A percentile compares a stretch with the other conserved stretches of the same genome.
Evolutionary conservation across 2,888 invertebrate genomes (phyloP).

Genomic region (Cenopis cana): DNA sequence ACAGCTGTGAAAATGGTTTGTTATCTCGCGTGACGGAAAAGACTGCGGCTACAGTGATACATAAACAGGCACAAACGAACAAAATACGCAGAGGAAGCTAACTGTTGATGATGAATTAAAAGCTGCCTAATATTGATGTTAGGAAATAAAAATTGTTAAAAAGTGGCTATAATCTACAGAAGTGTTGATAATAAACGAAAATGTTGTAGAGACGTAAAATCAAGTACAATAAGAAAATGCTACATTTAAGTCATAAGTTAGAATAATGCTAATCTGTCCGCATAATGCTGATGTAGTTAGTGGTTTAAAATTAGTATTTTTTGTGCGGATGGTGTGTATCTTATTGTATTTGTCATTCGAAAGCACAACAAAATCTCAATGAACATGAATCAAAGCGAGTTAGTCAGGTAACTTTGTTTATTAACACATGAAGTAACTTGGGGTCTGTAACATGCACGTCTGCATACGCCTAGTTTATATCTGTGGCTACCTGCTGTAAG

Average conservation of each 20-base stretch:
- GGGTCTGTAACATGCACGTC: conserved; percentile 76
- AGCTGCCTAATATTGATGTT: conserved; percentile 6
- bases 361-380: conserved; percentile 58
- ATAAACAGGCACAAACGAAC: conserved; percentile 37
- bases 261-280: neutral
- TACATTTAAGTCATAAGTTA: neutral
- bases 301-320: neutral
- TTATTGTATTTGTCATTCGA: conserved; percentile 58
- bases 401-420: conserved; percentile 84
- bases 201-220: conserved; percentile 14
- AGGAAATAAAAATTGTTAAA: neutral
- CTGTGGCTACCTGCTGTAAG: conserved; percentile 60
- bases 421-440: conserved; percentile 84
- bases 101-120: conserved; percentile 5
- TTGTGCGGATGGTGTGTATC: conserved; percentile 51
- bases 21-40: conserved; percentile 23
- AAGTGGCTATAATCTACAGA: conserved; percentile 29
- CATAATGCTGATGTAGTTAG: neutral
- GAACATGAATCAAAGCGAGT: conserved; percentile 71
- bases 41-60: conserved; percentile 31
- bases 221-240: conserved; percentile 60
- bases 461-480: conserved; percentile 73
- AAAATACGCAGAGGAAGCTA: conserved; percentile 27
- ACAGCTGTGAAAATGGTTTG: conserved; percentile 40
- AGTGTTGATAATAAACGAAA: conserved; percentile 25